Evolutionary conservation across 2,888 invertebrate species (phyloP), one percentile per base, ranked within the genome.

Genomic region (Cetonia aurata): DNA sequence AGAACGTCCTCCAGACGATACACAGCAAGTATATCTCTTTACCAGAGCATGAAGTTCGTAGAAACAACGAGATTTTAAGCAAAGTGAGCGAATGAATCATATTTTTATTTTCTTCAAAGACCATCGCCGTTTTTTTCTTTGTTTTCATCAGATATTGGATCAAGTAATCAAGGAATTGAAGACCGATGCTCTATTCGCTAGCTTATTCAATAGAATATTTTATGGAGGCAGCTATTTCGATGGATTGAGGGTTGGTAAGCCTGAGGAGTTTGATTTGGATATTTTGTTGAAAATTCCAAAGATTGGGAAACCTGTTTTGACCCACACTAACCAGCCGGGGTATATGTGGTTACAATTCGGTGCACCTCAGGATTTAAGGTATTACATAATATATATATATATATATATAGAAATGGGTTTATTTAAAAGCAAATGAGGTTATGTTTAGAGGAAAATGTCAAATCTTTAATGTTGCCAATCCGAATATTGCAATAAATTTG

Each of bases 261-360:
- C 90, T n/a, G 86, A 89, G 71, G 90, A 91, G 76, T 90, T 87
- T 74, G 90, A 90, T 76, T 84, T 90, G 79, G 88, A 90, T 80
- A 82, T 90, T 4, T 83, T 89, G 3, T 85, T 90, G 57, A 83
- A 85, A 0, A 78, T 90, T n/a, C 89, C 89, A 3, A 82, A 82
- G n/a, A 77, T 85, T 69, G 82, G 82, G 37, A 84, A 85, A 44
- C 77, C 79, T 52, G 48, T 80, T 13, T 71, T 70, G 31, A 73
- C 70, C n/a, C 70, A 72, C 9, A 77, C 77, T 8, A 74, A 80
- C 33, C 72, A 73, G 70, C 86, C 87, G 0, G 88, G 88, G 13
- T 88, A 85, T 75, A 85, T 88, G 0, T 82, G 83, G 52, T 75
- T 88, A 19, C 83, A 83, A 71, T 85, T 87, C 56, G 56, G 75